Evolutionary conservation across 1,140 invertebrate species (phyloP).

Genomic region (Oncopeltus fasciatus): DNA sequence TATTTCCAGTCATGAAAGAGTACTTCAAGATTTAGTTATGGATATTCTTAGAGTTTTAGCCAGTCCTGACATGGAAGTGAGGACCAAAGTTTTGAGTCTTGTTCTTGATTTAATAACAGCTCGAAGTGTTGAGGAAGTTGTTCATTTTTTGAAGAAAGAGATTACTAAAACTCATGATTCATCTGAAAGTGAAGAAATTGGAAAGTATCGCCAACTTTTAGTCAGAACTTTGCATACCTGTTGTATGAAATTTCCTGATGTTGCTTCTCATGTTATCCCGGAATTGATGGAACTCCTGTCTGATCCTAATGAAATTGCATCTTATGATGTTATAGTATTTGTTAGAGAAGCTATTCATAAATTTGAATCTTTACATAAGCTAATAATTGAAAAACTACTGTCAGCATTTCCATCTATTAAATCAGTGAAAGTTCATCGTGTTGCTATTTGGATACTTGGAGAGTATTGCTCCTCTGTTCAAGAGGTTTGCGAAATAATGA

Average conservation of each 20-base stretch:
- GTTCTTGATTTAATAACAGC: conserved; percentile 84
- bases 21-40: conserved; percentile 94
- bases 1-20: conserved; percentile 71
- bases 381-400: conserved; percentile 67
- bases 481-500: conserved; percentile 67
- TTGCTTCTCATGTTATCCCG: conserved; percentile 81
- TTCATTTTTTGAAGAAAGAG: conserved; percentile 85
- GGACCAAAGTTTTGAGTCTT: conserved; percentile 70
- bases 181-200: too few relatives aligned
- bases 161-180: conserved; percentile 75
- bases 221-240: conserved; percentile 89
- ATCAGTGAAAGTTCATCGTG: conserved; percentile 73
- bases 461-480: conserved; percentile 73
- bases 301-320: conserved; percentile 84
- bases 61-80: conserved; percentile 85
- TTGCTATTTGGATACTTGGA: conserved; percentile 93
- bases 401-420: conserved; percentile 70
- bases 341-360: conserved; percentile 86
- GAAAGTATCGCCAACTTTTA: conserved; percentile 89
- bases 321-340: conserved; percentile 86
- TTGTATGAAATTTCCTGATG: conserved; percentile 94
- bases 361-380: conserved; percentile 62
- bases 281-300: conserved; percentile 91
- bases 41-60: conserved; percentile 88
- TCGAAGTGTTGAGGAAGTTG: conserved; percentile 91